Base-by-base conservation (phyloP, 2,113 vertebrate species). In the Tapirus terrestris region DNA sequence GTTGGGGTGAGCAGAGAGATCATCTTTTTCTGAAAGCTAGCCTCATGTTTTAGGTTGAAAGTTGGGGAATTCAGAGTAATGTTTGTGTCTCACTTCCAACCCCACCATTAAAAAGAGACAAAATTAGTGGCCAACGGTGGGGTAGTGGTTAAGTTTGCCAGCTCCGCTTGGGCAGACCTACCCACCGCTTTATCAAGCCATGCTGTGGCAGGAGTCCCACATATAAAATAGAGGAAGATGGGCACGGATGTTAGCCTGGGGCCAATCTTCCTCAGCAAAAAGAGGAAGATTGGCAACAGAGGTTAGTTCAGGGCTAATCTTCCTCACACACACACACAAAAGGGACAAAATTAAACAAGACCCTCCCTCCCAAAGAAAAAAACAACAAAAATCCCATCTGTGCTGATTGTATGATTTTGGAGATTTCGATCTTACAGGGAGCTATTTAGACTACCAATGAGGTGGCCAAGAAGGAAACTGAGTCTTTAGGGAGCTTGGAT, bases 21-120 rank as follows among this genome's bases (percentile, higher is more conserved):
- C 21, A n/a, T 31, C 58, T 89, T 73, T 65, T 87, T 84, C 75
- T 84, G 63, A 84, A 94, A 79, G 16, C 60, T 45, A 82, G 58
- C 23, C 16, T 96, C 61, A 10, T 25, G 79, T 68, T 96, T 95
- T 81, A 58, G 63, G 20, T 79, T 36, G 58, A 76, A 97, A 94
- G 72, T 39, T 23, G 67, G 21, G n/a, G 51, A 60, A 61, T 75
- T 76, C 79, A 39, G 33, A 92, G 51, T 79, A 87, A 23, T 81
- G 51, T 87, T 90, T 51, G 51, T 0, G 0, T 68, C 48, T 96
- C 68, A 76, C 65, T 96, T 87, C 8, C 45, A 90, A 84, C 8
- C 3, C 53, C 43, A 84, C 51, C n/a, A 79, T 77, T 89, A 87
- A 56, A 95, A 51, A 88, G 81, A 93, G 16, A 51, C 27, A 23